Percentiles rank a stretch among this genome's conserved stretches.
These are phyloP conservation scores for Agonopterix subpropinquella DNA, from an alignment of 2,888 invertebrate species.

Conservation along the genomic window DNA sequence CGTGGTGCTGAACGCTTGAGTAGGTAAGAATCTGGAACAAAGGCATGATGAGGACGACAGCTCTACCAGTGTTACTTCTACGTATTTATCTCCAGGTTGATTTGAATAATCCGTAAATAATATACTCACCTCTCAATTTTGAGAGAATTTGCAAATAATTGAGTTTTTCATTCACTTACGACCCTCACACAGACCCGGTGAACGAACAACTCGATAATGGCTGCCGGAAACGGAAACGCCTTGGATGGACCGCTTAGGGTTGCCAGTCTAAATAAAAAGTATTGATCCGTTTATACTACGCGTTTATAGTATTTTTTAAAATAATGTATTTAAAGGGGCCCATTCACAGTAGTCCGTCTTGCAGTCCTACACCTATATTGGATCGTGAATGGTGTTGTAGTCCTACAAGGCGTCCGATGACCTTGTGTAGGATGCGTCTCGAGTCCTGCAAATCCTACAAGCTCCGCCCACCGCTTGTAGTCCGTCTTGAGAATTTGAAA, in stretches of 20 bases:
- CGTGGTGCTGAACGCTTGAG: constrained; percentile 54
- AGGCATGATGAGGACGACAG: constrained; percentile 3
- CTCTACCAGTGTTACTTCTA: background rate
- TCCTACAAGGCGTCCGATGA: too few relatives aligned
- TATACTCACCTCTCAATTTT: constrained; percentile 61
- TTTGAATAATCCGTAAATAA: constrained; percentile 4
- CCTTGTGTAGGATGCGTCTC: too few relatives aligned
- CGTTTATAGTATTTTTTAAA: too few relatives aligned
- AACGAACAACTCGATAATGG: constrained; percentile 80
- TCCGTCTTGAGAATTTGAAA: constrained; percentile 68
- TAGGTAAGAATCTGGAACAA: constrained; percentile 56
- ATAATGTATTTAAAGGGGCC: too few relatives aligned
- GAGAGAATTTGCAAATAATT: constrained; percentile 63
- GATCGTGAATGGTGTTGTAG: too few relatives aligned
- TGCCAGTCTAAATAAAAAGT: constrained; percentile 11
- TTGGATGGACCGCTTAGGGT: background rate
- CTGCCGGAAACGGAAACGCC: constrained; percentile 23
- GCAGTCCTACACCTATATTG: too few relatives aligned
- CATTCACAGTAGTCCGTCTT: too few relatives aligned
- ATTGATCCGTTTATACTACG: constrained; percentile 7
- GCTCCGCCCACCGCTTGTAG: too few relatives aligned
- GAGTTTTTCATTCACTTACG: constrained; percentile 55
- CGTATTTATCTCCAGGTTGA: background rate
- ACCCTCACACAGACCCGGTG: constrained; percentile 69
- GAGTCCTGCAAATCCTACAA: too few relatives aligned